Evolutionary conservation across 2,797 vertebrate species (phyloP).

Genomic region (Podarcis lilfordi): DNA sequence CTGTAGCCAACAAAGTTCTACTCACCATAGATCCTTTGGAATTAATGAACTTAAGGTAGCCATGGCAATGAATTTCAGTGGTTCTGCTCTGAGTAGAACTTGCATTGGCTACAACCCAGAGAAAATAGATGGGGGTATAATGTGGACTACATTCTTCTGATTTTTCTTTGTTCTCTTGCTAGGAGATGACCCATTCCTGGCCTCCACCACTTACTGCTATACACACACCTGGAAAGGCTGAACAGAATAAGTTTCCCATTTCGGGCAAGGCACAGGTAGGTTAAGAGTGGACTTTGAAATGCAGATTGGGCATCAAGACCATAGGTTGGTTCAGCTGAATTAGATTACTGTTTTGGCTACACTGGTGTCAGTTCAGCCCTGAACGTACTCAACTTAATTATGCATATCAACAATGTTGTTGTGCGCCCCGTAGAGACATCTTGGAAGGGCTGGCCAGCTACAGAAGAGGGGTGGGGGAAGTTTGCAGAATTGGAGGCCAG

Average conservation of each 20-base stretch:
- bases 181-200: constrained; percentile 96
- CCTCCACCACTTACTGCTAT: constrained; percentile 92
- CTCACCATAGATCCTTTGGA: no score
- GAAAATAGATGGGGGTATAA: not conserved
- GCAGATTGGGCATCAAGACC: not conserved
- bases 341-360: not conserved
- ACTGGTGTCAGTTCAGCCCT: not conserved
- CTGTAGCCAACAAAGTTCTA: no score
- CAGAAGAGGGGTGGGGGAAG: no score
- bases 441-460: no score
- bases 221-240: constrained; percentile 91
- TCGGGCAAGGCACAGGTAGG: constrained; percentile 85
- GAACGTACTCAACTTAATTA: no score
- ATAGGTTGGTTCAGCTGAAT: not conserved
- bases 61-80: no score
- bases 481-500: no score
- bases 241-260: constrained; percentile 90
- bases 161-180: constrained; percentile 47
- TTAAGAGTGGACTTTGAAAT: not conserved
- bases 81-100: no score
- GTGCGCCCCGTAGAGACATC: no score
- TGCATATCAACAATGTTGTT: no score
- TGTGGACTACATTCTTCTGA: constrained; percentile 20
- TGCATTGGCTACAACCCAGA: constrained; percentile 1
- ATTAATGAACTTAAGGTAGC: no score